Evolutionary conservation across 2,888 invertebrate genomes (phyloP).

Genomic region (Eledona agricola): DNA sequence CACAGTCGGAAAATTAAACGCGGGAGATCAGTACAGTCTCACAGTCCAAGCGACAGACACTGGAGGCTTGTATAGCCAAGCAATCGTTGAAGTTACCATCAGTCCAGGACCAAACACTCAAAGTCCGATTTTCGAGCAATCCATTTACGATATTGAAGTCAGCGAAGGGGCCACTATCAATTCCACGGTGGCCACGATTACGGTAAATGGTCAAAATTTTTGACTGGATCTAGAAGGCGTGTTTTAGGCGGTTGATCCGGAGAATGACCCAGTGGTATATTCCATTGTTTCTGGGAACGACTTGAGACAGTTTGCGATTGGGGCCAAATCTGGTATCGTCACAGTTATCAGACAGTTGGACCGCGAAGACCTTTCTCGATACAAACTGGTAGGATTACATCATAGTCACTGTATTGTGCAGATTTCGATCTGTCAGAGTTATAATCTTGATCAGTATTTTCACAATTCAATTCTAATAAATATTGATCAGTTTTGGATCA

Average conservation of each 20-base stretch:
- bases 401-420: not conserved
- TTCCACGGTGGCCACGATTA: slow-evolving; percentile 82
- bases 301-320: slow-evolving; percentile 86
- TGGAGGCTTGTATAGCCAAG: slow-evolving; percentile 82
- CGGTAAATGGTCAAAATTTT: slow-evolving; percentile 63
- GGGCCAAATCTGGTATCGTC: slow-evolving; percentile 86
- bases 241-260: slow-evolving; percentile 82
- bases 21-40: slow-evolving; percentile 89
- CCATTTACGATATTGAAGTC: slow-evolving; percentile 87
- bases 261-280: slow-evolving; percentile 86
- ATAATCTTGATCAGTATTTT: no score
- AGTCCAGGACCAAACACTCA: slow-evolving; percentile 84
- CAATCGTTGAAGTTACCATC: slow-evolving; percentile 85
- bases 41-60: slow-evolving; percentile 85
- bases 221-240: slow-evolving; percentile 1
- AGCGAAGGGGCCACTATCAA: slow-evolving; percentile 91
- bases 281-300: slow-evolving; percentile 90
- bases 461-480: no score
- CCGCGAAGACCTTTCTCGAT: slow-evolving; percentile 87
- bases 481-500: no score
- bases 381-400: slow-evolving; percentile 74
- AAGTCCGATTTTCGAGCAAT: slow-evolving; percentile 82
- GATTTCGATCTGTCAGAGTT: no score
- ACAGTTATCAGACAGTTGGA: slow-evolving; percentile 86
- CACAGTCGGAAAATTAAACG: slow-evolving; percentile 80